Base-by-base conservation (phyloP, 1,140 invertebrate genomes). In the Musca vetustissima region DNA sequence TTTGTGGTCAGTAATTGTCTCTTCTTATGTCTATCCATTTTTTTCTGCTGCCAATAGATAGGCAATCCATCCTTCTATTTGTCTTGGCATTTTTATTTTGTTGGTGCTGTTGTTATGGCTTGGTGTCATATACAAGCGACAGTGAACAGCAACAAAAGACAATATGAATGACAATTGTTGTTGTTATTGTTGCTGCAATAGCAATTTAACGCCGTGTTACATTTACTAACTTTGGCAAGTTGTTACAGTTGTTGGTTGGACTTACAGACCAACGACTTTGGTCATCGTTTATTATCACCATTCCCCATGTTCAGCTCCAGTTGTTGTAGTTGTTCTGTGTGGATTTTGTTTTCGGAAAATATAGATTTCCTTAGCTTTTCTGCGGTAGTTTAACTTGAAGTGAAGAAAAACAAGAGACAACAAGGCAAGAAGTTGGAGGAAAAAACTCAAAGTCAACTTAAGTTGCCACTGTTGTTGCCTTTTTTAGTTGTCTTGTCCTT, bases 181-280 rank as follows among this genome's bases (percentile, higher is more conserved):
- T 28, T 36, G 53, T 4, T 22, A 9, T 11, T 25, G 4, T 25
- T 15, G 55, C 11, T 36, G 28, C 57, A 61, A 19, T 52, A 52
- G 49, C 28, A 61, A 61, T 61, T 61, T 61, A 43, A 61, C 57
- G 57, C 57, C 25, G 57, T 61, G 57, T 61, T 61, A 61, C 57
- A 61, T 61, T 61, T 61, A 61, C 57, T 61, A 61, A 61, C 28
- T 61, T 61, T 61, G 57, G 57, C 55, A 61, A 36, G 57, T 36
- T 19, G 28, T 61, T 61, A 28, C 3, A 28, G 17, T 36, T 36
- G 7, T 61, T 21, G 28, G n/a, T 52, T 19, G 17, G 49, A 19
- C n/a, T 36, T 59, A 8, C n/a, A n/a, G 28, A n/a, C n/a, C n/a
- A n/a, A n/a, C n/a, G n/a, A n/a, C n/a, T n/a, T n/a, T n/a, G n/a